These are phyloP conservation scores for Heliocidaris erythrogramma DNA, from an alignment of 35 echinoderm and acorn worm genomes.

Conservation along the genomic window DNA sequence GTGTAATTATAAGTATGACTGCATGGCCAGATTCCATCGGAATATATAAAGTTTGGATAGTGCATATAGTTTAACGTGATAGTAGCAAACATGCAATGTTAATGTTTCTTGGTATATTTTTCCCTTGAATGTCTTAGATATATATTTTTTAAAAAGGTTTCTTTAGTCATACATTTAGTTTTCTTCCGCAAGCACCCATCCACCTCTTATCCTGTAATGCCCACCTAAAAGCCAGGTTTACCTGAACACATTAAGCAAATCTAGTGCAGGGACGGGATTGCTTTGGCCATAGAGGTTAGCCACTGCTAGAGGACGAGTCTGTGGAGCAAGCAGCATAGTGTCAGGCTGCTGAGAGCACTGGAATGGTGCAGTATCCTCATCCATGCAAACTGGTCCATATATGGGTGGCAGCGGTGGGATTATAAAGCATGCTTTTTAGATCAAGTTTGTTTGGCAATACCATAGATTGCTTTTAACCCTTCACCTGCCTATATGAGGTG, in stretches of 20 bases:
- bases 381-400: background rate
- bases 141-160: no score
- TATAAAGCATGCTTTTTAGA: background rate
- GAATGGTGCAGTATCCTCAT: slow-evolving; percentile 19
- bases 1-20: no score
- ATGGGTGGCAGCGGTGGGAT: background rate
- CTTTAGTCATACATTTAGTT: background rate
- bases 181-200: background rate
- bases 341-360: slow-evolving; percentile 36
- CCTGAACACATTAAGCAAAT: slow-evolving; percentile 46
- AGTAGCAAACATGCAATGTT: no score
- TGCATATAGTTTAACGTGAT: no score
- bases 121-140: no score
- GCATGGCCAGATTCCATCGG: no score
- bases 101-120: no score
- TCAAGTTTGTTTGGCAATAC: background rate
- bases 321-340: slow-evolving; percentile 21
- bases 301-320: slow-evolving; percentile 33
- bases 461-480: no score
- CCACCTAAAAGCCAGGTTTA: background rate
- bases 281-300: background rate
- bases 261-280: slow-evolving; percentile 31
- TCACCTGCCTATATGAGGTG: no score
- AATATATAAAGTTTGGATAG: no score
- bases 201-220: background rate